Percentiles rank a stretch among this genome's conserved stretches.
Evolutionary conservation across 2,888 invertebrate species (phyloP).

Genomic region (Anthophora plumipes): DNA sequence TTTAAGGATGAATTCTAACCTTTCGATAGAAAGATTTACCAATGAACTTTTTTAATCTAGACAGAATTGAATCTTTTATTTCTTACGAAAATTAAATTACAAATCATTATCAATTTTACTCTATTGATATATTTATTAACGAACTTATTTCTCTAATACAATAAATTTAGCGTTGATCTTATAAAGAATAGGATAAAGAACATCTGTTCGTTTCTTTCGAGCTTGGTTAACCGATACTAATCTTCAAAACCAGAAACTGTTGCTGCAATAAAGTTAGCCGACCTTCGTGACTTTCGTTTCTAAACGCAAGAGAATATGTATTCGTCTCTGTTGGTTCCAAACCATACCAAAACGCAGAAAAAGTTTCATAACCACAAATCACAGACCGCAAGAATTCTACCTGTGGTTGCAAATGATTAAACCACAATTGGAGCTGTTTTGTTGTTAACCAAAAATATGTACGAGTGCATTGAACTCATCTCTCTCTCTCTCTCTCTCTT

Average conservation of each 20-base stretch:
- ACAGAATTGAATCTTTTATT: no score
- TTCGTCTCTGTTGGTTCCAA: neutral
- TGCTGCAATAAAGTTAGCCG: neutral
- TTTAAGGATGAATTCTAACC: no score
- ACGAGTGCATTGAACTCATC: constrained; percentile 1
- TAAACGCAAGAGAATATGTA: neutral
- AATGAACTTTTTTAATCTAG: no score
- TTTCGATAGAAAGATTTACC: no score
- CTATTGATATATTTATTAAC: no score
- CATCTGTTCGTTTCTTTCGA: neutral
- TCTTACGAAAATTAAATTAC: no score
- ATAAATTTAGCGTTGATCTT: no score
- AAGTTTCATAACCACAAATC: constrained; percentile 16
- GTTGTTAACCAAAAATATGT: constrained; percentile 5
- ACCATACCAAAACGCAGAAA: constrained; percentile 1
- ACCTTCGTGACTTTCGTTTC: neutral
- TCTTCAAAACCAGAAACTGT: neutral
- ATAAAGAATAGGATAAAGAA: neutral
- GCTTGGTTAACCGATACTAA: neutral
- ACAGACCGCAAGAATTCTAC: constrained; percentile 19
- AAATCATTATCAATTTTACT: no score
- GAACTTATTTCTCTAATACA: no score
- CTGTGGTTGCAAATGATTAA: constrained; percentile 14
- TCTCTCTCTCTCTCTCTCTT: neutral
- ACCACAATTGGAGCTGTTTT: constrained; percentile 13